Percentiles rank a stretch among this genome's conserved stretches.
These are phyloP conservation scores for Pseudomugil tenellus DNA, from an alignment of 2,797 vertebrate species.

Conservation along the genomic window DNA sequence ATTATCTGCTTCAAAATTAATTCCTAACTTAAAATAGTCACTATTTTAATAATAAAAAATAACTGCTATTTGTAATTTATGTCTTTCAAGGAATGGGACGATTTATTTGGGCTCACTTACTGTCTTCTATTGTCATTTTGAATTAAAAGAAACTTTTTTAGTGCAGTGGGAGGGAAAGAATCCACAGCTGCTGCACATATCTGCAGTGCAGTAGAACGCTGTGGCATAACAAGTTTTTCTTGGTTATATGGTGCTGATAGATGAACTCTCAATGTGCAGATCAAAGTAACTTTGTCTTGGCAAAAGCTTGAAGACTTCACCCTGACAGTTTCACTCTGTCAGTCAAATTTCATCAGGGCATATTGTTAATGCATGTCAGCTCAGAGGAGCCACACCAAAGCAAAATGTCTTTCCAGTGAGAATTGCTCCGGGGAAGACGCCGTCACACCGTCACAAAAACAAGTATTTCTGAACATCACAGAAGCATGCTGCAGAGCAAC, in stretches of 20 bases:
- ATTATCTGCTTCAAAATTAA: constrained; percentile 1
- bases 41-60: not conserved
- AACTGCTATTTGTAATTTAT: not conserved
- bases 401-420: constrained; percentile 25
- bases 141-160: not conserved
- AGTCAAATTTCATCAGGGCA: constrained; percentile 39
- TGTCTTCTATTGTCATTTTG: not conserved
- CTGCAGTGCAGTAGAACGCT: constrained; percentile 12
- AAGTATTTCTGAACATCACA: constrained; percentile 25
- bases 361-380: constrained; percentile 39
- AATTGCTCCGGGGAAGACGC: constrained; percentile 15
- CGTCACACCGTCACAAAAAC: constrained; percentile 10
- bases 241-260: constrained; percentile 61
- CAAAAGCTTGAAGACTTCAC: constrained; percentile 44
- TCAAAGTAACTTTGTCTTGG: constrained; percentile 70
- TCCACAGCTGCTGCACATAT: constrained; percentile 13
- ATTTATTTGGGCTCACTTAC: not conserved
- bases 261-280: constrained; percentile 41
- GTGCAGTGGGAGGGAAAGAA: not conserved
- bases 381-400: constrained; percentile 37
- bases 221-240: constrained; percentile 72
- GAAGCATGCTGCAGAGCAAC: not conserved
- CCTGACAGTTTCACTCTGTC: constrained; percentile 60
- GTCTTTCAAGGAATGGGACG: constrained; percentile 3
- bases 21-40: not conserved